A percentile compares a stretch with the other conserved stretches of the same genome.
phyloP scores from a whole-genome alignment of 2,888 invertebrate species.

The Prosopocoilus inquinatus region DNA sequence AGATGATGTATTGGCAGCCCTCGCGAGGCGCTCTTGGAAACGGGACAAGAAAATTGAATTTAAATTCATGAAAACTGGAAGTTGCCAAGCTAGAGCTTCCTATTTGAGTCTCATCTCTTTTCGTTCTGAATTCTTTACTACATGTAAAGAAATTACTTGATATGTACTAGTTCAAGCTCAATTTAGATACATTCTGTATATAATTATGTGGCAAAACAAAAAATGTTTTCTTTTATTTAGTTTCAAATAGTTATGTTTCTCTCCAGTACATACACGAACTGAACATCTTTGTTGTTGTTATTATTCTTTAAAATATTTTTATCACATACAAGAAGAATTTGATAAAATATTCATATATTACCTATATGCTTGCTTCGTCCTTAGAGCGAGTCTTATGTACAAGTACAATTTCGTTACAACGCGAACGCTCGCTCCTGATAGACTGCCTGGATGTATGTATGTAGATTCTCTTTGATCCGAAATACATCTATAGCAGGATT shows the following conservation, averaged over 20 bases:
- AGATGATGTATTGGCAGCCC: constrained; percentile 47
- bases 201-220: not conserved
- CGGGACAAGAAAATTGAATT: constrained; percentile 50
- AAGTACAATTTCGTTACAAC: constrained; percentile 35
- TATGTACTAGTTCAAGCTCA: constrained; percentile 3
- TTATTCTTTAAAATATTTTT: constrained; percentile 10
- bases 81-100: constrained; percentile 37
- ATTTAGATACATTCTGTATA: not conserved
- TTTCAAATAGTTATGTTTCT: too few species aligned
- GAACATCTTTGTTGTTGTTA: not conserved
- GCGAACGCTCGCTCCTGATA: constrained; percentile 36
- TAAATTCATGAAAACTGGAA: constrained; percentile 50
- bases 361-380: constrained; percentile 20
- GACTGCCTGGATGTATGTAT: constrained; percentile 35
- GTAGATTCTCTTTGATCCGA: constrained; percentile 50
- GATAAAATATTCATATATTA: constrained; percentile 36
- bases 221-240: not conserved
- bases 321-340: constrained; percentile 12
- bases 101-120: constrained; percentile 18
- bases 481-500: constrained; percentile 42
- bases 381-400: constrained; percentile 4
- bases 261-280: not conserved
- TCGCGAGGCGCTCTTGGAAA: constrained; percentile 38
- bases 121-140: not conserved
- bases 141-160: not conserved